A percentile compares a stretch with the other conserved stretches of the same genome.
phyloP scores from a whole-genome alignment of 2,888 invertebrate species.

The Pterostichus madidus region DNA sequence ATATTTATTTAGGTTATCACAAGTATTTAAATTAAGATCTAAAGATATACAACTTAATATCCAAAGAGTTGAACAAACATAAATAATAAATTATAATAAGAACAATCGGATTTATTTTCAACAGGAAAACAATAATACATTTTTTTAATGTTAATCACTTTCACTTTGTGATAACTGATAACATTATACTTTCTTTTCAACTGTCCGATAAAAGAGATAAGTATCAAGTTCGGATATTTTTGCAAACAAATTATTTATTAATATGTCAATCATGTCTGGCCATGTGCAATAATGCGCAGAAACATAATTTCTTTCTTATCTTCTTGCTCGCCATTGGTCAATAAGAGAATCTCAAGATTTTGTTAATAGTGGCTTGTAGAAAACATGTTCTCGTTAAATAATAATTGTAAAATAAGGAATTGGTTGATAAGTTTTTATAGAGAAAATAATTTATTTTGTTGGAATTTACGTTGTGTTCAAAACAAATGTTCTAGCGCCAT shows the following conservation, averaged over 20 bases:
- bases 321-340: neutral
- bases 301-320: conserved; percentile 31
- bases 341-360: neutral
- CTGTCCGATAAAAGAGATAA: conserved; percentile 20
- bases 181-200: conserved; percentile 53
- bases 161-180: conserved; percentile 58
- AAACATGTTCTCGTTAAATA: too few relatives aligned
- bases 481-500: too few relatives aligned
- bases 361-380: neutral
- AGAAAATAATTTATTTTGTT: too few relatives aligned
- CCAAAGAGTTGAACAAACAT: conserved; percentile 40
- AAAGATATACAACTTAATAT: conserved; percentile 5
- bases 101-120: conserved; percentile 40
- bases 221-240: conserved; percentile 11
- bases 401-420: too few relatives aligned
- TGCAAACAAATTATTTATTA: neutral
- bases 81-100: conserved; percentile 28
- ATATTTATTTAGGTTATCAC: conserved; percentile 49
- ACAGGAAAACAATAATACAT: conserved; percentile 36
- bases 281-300: conserved; percentile 26
- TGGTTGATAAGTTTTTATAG: too few relatives aligned
- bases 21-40: conserved; percentile 42
- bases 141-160: conserved; percentile 59
- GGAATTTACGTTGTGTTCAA: too few relatives aligned
- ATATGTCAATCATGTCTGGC: conserved; percentile 31